Conservation (phyloP, 2,888 invertebrate species). For the Apodemia duryi region DNA sequence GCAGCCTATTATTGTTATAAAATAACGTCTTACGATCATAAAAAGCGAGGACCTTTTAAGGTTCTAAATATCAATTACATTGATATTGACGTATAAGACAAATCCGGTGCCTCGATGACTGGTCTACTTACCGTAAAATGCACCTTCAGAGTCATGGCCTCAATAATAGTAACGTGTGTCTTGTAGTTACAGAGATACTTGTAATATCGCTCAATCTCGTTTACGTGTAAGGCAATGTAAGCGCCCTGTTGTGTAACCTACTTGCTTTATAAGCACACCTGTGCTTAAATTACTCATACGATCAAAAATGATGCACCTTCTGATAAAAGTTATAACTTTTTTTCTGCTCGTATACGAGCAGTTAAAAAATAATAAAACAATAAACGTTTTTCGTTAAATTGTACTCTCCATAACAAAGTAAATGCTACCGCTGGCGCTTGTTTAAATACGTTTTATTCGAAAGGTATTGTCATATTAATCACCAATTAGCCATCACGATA, state of each 20-base stretch:
- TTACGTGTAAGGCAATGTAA: conserved; percentile 28
- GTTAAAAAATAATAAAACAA: no score
- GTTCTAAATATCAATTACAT: no score
- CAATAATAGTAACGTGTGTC: not conserved
- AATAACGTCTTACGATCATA: no score
- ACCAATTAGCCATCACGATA: not conserved
- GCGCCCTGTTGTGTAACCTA: conserved; percentile 27
- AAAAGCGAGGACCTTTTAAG: no score
- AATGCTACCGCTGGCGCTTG: not conserved
- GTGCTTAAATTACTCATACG: conserved; percentile 18
- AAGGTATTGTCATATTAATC: conserved; percentile 4
- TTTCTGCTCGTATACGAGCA: no score
- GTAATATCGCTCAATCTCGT: not conserved
- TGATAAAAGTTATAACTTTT: no score
- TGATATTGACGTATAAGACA: no score
- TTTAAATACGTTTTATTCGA: not conserved
- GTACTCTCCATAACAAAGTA: not conserved
- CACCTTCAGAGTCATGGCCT: not conserved
- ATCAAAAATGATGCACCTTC: conserved; percentile 18
- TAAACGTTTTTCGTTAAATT: not conserved
- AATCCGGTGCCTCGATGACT: no score
- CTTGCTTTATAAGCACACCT: conserved; percentile 25
- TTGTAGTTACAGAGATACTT: not conserved
- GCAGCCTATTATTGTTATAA: no score
- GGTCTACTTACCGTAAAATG: not conserved